Percentiles rank a stretch among this genome's conserved stretches.
Conservation (phyloP, 2,113 vertebrate species). For the Sylvia atricapilla region DNA sequence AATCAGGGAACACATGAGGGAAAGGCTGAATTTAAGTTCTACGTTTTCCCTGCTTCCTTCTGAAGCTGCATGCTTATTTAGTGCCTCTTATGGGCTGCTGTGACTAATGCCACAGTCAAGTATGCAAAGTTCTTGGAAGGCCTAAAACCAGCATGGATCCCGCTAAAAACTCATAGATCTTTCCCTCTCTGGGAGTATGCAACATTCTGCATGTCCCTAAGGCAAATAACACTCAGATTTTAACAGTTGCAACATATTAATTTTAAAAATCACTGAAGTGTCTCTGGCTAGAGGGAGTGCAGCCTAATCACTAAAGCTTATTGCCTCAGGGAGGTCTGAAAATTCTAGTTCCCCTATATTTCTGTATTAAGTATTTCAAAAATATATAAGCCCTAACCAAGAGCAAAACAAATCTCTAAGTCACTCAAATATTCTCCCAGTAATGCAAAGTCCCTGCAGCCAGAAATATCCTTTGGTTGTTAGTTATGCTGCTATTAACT, state of each 20-base stretch:
- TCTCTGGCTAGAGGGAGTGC: background rate
- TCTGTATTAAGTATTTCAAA: constrained; percentile 8
- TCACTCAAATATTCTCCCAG: background rate
- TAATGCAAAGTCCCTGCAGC: background rate
- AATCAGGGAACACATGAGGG: accelerated
- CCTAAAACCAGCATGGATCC: background rate
- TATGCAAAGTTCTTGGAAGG: background rate
- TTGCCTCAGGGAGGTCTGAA: constrained; percentile 30
- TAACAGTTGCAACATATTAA: background rate
- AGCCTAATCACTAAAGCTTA: constrained; percentile 41
- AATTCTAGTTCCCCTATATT: constrained; percentile 19
- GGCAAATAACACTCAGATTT: constrained; percentile 2
- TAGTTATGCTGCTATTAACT: constrained; percentile 46
- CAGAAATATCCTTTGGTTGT: constrained; percentile 17
- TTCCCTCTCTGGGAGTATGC: background rate
- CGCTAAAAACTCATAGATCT: background rate
- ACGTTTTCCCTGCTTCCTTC: background rate
- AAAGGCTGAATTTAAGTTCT: background rate
- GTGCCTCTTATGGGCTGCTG: background rate
- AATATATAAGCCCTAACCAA: constrained; percentile 21
- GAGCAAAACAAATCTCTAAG: constrained; percentile 26
- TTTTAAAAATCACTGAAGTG: constrained; percentile 43
- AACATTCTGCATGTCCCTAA: background rate
- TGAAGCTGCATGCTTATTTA: background rate
- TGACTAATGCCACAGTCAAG: constrained; percentile 13